Evolutionary conservation across 2,888 invertebrate species (phyloP).

Genomic region (Drosophila colorata): DNA sequence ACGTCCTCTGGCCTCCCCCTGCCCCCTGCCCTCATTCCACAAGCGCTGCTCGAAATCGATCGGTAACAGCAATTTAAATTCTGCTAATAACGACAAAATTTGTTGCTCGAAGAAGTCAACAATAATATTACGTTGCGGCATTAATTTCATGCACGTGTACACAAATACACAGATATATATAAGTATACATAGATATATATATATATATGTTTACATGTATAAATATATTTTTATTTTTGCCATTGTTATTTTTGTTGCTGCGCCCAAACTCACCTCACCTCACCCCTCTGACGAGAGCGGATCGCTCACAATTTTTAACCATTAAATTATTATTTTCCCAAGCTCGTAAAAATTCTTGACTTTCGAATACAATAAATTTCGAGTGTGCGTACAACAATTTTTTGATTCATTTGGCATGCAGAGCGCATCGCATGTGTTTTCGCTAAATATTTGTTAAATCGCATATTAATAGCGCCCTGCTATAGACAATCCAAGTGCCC

Average conservation of each 20-base stretch:
- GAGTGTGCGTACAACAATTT: conserved; percentile 40
- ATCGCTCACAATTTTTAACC: conserved; percentile 60
- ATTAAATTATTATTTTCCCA: conserved; percentile 82
- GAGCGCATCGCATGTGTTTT: conserved; percentile 68
- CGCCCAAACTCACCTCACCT: conserved; percentile 1
- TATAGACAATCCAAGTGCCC: conserved; percentile 59
- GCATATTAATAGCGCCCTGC: conserved; percentile 83
- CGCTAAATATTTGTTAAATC: conserved; percentile 84
- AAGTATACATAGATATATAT: conserved; percentile 2
- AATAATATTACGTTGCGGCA: conserved; percentile 49
- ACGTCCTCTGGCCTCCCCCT: conserved; percentile 10
- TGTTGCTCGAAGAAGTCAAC: conserved; percentile 56
- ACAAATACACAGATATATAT: conserved; percentile 7
- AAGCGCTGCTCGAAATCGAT: conserved; percentile 63
- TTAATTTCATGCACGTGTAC: conserved; percentile 76
- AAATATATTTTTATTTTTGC: conserved; percentile 14
- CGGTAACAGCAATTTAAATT: conserved; percentile 78
- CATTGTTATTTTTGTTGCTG: background rate
- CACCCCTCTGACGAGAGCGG: background rate
- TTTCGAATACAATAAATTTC: conserved; percentile 72
- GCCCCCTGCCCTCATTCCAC: background rate
- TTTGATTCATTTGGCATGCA: conserved; percentile 72
- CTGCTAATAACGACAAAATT: conserved; percentile 76
- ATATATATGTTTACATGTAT: conserved; percentile 1
- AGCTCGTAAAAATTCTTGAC: conserved; percentile 79